Base-by-base conservation (phyloP, 2,888 invertebrate genomes). In the Thyatira batis region DNA sequence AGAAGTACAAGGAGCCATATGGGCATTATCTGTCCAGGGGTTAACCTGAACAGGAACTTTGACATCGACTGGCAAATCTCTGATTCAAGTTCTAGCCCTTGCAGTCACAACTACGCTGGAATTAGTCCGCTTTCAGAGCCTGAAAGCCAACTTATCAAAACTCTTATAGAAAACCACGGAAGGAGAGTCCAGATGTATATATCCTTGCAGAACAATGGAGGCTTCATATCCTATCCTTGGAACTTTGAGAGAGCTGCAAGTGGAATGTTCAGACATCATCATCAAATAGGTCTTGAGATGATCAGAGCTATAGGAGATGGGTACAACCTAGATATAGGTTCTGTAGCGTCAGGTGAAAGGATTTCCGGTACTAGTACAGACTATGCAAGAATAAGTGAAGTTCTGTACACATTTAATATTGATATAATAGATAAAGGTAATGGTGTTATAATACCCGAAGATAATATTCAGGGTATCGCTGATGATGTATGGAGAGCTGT, bases 31-130 rank as follows among this genome's bases (percentile, higher is more conserved):
- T 96, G 96, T 64, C 84, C 85, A 1, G 97, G 97, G 0, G 94
- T 94, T 0, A 96, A 97, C 79, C 93, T 94, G 2, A 96, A 97
- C 75, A 87, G 97, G 2, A 97, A 97, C 78, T 97, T 95, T 65
- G 95, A 93, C 51, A 93, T 93, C 55, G 93, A 94, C 58, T 96
- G 96, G 96, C 93, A 91, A 80, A 87, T 84, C 80, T 92, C 82
- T 51, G 95, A 93, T 50, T 91, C 94, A 3, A 94, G 93, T 53
- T 79, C 78, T 1, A 89, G 92, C 51, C 93, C 93, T 5, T 96
- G 96, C 76, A 84, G 89, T 8, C 94, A 95, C 2, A 90, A 92
- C 0, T 96, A 90, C 75, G 93, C 93, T 11, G 96, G 96, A 0
- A 73, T 83, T 0, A 69, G 72, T 10, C 76, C 95, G 0, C 94